Evolutionary conservation across 37 sponge, comb jelly and placozoan genomes (phyloP), one percentile per base, ranked within the genome.

Genomic region (Oopsacas minuta): DNA sequence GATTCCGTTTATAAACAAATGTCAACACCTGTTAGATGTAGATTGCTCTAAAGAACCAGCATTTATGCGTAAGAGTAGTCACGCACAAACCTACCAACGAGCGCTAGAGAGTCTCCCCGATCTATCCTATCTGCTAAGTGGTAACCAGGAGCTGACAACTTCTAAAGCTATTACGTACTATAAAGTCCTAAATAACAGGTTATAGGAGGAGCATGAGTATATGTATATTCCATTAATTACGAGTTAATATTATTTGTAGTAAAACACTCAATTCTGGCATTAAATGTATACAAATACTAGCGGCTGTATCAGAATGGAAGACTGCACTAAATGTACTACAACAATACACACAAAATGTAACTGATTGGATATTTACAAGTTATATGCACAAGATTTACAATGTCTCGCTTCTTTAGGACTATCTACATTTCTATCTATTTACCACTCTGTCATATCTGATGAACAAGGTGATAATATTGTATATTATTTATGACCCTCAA

Each of bases 1-100:
- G 75, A 61, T 61, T 61, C 75, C 75, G 28, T 61, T 61, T 34
- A 61, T 61, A 25, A 61, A 25, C 30, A 10, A 12, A 12, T 61
- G 75, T n/a, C 75, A 61, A n/a, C 75, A 61, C 30, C 75, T 61
- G 30, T n/a, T 61, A n/a, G 75, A 61, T 12, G 75, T 61, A 61
- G 75, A 61, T 34, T 61, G 30, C 30, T 61, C 7, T 3, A 61
- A 61, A n/a, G 75, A 61, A 61, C 75, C 75, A 25, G 75, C 75
- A 5, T 61, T 61, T 34, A 34, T 61, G 3, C 75, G 75, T 12
- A 61, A 61, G 75, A 61, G 75, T 34, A 61, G 75, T 34, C 22
- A 61, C 75, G 28, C 75, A 10, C 75, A 61, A 34, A 10, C 30
- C 28, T 61, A 61, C 75, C 75, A 61, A 34, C 75, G 75, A 61